Evolutionary conservation across 2,888 invertebrate species (phyloP).

Genomic region (Tenthredo amoena): DNA sequence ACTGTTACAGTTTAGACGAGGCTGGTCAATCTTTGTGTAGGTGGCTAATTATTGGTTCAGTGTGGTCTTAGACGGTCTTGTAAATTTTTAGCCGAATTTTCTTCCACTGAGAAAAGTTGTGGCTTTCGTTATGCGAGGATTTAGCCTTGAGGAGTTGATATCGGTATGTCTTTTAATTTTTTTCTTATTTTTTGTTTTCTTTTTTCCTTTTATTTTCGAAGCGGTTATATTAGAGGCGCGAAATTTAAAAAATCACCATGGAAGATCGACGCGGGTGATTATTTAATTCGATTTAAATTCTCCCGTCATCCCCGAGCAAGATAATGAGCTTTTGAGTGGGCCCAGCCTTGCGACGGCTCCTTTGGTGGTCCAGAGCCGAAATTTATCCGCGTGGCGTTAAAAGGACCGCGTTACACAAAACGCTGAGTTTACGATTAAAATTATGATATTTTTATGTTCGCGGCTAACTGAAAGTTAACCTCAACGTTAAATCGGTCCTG

Average conservation of each 20-base stretch:
- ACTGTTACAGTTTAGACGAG: conserved; percentile 65
- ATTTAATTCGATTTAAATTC: conserved; percentile 72
- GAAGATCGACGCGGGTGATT: conserved; percentile 31
- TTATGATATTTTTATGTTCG: conserved; percentile 71
- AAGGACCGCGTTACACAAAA: conserved; percentile 59
- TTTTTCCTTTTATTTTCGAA: neutral
- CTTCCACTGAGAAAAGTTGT: neutral
- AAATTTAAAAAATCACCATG: conserved; percentile 32
- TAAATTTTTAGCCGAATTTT: neutral
- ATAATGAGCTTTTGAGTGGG: conserved; percentile 58
- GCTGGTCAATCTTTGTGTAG: neutral
- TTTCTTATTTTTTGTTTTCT: neutral
- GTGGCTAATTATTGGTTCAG: conserved; percentile 5
- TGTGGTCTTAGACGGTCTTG: neutral
- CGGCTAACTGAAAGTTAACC: conserved; percentile 72
- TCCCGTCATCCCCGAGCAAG: conserved; percentile 52
- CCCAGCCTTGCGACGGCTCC: conserved; percentile 59
- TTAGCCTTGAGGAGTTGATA: neutral
- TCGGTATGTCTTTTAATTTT: neutral
- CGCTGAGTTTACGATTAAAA: conserved; percentile 69
- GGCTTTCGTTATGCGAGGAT: neutral
- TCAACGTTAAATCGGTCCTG: conserved; percentile 63
- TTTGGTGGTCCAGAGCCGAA: conserved; percentile 70
- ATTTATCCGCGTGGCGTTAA: conserved; percentile 68
- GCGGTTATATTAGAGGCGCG: neutral